Base-by-base conservation (phyloP, 2,888 invertebrate species). In the Drosophila suboccidentalis region DNA sequence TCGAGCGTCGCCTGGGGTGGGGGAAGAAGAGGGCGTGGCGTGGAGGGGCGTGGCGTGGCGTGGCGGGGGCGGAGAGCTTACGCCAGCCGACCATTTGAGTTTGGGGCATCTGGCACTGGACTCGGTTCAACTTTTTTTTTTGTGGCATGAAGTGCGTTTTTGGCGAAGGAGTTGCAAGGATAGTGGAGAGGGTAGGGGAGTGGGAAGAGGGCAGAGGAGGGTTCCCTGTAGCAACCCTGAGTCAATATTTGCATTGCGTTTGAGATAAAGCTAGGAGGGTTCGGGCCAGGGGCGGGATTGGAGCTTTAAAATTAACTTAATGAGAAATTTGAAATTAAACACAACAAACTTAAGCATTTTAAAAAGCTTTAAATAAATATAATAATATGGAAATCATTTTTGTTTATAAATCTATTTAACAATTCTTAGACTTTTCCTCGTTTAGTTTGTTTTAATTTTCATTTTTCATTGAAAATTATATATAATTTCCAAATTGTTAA, bases 221-320 rank as follows among this genome's bases (percentile, higher is more conserved):
- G 36, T 17, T 5, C 26, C 39, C 17, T 22, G 41, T 10, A 58
- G 69, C 78, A 82, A 71, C 71, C 68, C 72, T 46, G 49, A 68
- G 57, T 63, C 55, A 71, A 82, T 81, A 71, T 82, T 79, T 77
- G 60, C 74, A 64, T 63, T 66, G 71, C 71, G 51, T 79, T 72
- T 53, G 61, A 54, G 39, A 34, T 64, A n/a, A 53, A 19, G 19
- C 15, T 10, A 29, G 38, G n/a, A n/a, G 41, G 13, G 9, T 22
- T 22, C 2, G 19, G 19, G 22, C 0, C 22, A 22, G 32, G 19
- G 4, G 51, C 6, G 8, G 15, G 10, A 26, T 5, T 26, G 15
- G n/a, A 36, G n/a, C 26, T 58, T 67, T 1, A 44, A 49, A 49
- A 63, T 58, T 3, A 51, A 71, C 55, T 75, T 71, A 66, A 67